Evolutionary conservation across 2,888 invertebrate genomes (phyloP).

Genomic region (Drosophila neotestacea): DNA sequence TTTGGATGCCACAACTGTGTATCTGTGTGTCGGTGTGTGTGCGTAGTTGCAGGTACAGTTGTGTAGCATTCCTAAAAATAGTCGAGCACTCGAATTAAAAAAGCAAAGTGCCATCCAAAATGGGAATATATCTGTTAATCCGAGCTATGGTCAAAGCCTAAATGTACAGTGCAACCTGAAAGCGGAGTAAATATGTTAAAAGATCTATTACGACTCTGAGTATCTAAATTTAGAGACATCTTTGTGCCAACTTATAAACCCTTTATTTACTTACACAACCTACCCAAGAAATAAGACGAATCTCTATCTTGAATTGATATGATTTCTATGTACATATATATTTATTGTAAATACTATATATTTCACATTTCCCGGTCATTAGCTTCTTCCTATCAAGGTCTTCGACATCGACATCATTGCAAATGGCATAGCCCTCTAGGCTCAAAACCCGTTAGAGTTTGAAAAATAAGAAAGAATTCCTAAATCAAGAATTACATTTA

Average conservation of each 20-base stretch:
- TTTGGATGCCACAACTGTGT: slow-evolving; percentile 2
- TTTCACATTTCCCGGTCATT: not conserved
- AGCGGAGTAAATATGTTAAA: no score
- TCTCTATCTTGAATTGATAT: not conserved
- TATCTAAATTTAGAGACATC: no score
- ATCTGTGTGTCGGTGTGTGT: not conserved
- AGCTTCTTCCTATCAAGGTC: no score
- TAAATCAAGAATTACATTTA: no score
- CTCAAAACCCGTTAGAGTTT: no score
- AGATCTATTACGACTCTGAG: no score
- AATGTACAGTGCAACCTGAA: no score
- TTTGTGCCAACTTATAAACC: no score
- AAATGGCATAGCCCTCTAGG: no score
- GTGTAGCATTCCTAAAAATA: not conserved
- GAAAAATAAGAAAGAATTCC: no score
- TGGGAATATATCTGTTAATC: not conserved
- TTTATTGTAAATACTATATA: not conserved
- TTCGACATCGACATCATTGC: no score
- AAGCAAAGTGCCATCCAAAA: not conserved
- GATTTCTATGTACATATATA: not conserved
- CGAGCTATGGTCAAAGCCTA: not conserved
- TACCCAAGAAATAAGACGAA: not conserved
- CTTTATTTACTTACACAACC: not conserved
- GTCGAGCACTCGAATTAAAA: not conserved
- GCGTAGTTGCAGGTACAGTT: slow-evolving; percentile 41